Evolutionary conservation across 1,140 invertebrate genomes (phyloP).

Genomic region (Nebria ingens): DNA sequence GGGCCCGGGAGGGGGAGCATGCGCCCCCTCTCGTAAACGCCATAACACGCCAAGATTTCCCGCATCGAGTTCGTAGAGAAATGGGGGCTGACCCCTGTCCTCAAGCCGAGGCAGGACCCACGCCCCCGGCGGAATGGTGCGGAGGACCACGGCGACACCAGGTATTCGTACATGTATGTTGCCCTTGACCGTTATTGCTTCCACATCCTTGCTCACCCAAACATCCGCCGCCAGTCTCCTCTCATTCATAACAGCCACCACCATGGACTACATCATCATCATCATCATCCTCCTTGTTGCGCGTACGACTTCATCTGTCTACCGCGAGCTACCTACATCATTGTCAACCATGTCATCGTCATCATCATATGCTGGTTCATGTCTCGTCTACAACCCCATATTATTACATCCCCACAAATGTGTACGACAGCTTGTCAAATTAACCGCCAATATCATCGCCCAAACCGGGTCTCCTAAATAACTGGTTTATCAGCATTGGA

Average conservation of each 20-base stretch:
- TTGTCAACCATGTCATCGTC: not conserved
- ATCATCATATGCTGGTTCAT: not conserved
- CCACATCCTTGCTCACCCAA: slow-evolving; percentile 3
- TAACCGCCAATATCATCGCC: not conserved
- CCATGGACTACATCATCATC: not conserved
- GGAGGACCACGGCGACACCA: slow-evolving; percentile 56
- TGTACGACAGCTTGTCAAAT: not conserved
- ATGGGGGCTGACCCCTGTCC: slow-evolving; percentile 92
- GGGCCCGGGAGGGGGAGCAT: slow-evolving; percentile 32
- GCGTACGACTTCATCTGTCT: too few relatives aligned
- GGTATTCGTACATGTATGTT: slow-evolving; percentile 36
- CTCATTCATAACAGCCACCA: slow-evolving; percentile 4
- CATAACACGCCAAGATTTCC: slow-evolving; percentile 68
- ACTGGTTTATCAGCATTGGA: too few relatives aligned
- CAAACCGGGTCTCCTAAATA: too few relatives aligned
- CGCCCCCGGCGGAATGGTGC: slow-evolving; percentile 57
- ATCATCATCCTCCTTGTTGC: too few relatives aligned
- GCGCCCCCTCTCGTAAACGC: slow-evolving; percentile 33
- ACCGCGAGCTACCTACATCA: too few relatives aligned
- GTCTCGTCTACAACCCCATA: too few relatives aligned
- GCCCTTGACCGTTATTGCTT: slow-evolving; percentile 12
- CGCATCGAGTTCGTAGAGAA: slow-evolving; percentile 89
- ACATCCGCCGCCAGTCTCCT: slow-evolving; percentile 10
- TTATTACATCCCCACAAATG: not conserved
- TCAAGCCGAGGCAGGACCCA: slow-evolving; percentile 85